Base-by-base conservation (phyloP, 2,888 invertebrate species). In the Drosophila robusta region DNA sequence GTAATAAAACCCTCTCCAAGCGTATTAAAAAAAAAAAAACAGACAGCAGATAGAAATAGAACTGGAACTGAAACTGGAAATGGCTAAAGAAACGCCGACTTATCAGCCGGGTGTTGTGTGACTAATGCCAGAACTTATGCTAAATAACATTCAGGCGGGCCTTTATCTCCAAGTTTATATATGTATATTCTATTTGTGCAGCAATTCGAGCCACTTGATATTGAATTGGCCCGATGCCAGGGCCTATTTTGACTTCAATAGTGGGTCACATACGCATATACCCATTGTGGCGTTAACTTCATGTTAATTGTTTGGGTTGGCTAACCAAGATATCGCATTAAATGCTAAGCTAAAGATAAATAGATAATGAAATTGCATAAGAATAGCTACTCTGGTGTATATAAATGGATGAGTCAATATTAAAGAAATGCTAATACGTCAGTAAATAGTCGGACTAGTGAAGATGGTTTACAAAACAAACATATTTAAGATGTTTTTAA, bases 121-220 rank as follows among this genome's bases (percentile, higher is more conserved):
- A 81, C 79, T 84, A 81, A 84, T 73, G 41, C 55, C 34, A 63
- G 38, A 62, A 70, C 75, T 46, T 64, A 84, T 70, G 78, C 80
- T 80, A 72, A 80, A 72, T 65, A 73, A 56, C 62, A 56, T 63
- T 34, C 42, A 58, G 55, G 51, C 50, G 49, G 42, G 55, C 50
- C 70, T 70, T 50, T 63, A 45, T 61, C 55, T 8, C n/a, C 11
- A 34, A 34, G 34, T 34, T 9, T 29, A 34, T 34, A 34, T 34
- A 34, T 12, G 34, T 54, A 18, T 54, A 68, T 74, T 52, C 73
- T 55, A 65, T 74, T 34, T 34, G 34, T 34, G 34, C 34, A 12
- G 4, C 12, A 34, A 34, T 34, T 80, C 65, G 70, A 69, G 72
- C 54, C 72, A 72, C 68, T 78, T 69, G 66, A 67, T 72, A 58